A percentile compares a stretch with the other conserved stretches of the same genome.
phyloP scores from a whole-genome alignment of 2,888 invertebrate genomes.

The Corythucha ciliata region DNA sequence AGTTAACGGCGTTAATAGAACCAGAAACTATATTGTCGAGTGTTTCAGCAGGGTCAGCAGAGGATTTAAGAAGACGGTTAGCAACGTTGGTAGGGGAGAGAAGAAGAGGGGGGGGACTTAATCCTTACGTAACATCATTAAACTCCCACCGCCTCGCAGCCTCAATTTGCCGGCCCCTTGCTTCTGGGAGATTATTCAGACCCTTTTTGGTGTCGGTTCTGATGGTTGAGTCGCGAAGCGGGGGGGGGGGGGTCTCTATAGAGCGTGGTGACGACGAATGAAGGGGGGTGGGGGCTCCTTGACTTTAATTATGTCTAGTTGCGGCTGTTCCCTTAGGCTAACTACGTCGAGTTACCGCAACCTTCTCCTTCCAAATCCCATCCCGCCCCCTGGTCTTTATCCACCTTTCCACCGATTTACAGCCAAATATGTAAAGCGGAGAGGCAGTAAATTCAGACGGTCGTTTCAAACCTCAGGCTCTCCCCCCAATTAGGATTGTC shows the following conservation, averaged over 20 bases:
- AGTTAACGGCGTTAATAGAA: too few relatives aligned
- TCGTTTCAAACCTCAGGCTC: too few relatives aligned
- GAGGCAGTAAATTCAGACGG: not conserved
- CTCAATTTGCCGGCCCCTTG: constrained; percentile 1
- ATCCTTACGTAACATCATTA: constrained; percentile 26
- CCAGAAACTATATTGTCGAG: too few relatives aligned
- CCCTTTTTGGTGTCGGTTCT: constrained; percentile 11
- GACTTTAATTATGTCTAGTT: constrained; percentile 27
- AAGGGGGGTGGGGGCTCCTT: constrained; percentile 19
- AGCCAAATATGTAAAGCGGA: constrained; percentile 24
- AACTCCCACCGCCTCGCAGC: constrained; percentile 7
- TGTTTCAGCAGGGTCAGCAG: constrained; percentile 1
- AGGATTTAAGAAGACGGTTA: not conserved
- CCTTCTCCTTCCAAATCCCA: constrained; percentile 3
- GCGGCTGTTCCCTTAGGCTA: constrained; percentile 21
- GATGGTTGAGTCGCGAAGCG: not conserved
- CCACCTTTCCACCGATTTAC: constrained; percentile 22
- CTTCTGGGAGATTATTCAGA: constrained; percentile 23
- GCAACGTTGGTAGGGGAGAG: not conserved
- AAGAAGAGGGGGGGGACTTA: constrained; percentile 4
- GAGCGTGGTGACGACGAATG: too few relatives aligned
- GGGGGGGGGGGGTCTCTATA: too few relatives aligned
- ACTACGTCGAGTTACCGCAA: constrained; percentile 17
- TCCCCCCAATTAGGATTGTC: too few relatives aligned
- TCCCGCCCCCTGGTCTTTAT: not conserved